Base-by-base conservation (phyloP, 1,140 invertebrate genomes). In the Ladona fulva region DNA sequence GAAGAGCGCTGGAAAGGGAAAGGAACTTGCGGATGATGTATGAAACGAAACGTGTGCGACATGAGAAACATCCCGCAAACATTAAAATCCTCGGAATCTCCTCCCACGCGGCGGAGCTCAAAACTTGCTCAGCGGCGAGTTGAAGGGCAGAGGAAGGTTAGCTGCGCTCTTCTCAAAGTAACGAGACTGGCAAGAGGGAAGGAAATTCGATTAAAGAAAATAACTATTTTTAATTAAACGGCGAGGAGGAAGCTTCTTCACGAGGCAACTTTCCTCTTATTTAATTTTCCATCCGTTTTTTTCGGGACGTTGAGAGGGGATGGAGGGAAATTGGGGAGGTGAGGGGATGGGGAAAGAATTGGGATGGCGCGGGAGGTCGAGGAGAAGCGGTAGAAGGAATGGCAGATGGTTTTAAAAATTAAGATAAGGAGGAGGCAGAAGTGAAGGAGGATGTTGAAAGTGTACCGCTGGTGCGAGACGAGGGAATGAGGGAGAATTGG, bases 201-300 rank as follows among this genome's bases (percentile, higher is more conserved):
- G 52, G 12, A 66, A 66, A 66, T 66, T 66, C 52, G 52, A 19
- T 66, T 66, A 66, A 66, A 22, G 52, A 66, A 66, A 66, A 66
- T 66, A 66, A 66, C 52, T 66, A 66, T 66, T 66, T 66, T 66
- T 66, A 66, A 66, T 66, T 66, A 66, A 66, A 66, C 52, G 52
- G 16, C 52, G n/a, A 66, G 12, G 52, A 66, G 52, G 29, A 37
- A 66, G 52, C n/a, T 66, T 66, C 52, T 66, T 22, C 52, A 66
- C n/a, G 52, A 12, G 52, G 16, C n/a, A 66, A 66, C 52, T 66
- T 66, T 66, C 52, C 52, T 66, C 52, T 66, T 66, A 66, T 66
- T 66, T 66, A 66, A 66, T 66, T 66, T 66, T 66, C 52, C 52
- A 19, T 66, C 52, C 52, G 19, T 19, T 66, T 66, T 66, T 66